Percentiles rank a stretch among this genome's conserved stretches.
Evolutionary conservation across 2,797 vertebrate species (phyloP).

Genomic region (Phylloscopus collybita): DNA sequence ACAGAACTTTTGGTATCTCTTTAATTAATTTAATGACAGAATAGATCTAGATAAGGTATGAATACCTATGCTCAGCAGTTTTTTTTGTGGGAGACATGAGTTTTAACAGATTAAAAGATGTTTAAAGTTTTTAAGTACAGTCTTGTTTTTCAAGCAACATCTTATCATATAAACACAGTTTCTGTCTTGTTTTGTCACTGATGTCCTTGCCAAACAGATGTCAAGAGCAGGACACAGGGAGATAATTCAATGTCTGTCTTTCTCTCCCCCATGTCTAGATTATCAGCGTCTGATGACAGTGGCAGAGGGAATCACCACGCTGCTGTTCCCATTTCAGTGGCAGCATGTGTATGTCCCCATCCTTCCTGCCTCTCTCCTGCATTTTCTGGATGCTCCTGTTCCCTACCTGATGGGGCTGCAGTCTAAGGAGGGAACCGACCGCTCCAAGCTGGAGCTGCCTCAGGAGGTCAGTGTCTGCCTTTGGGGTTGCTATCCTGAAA

Average conservation of each 20-base stretch:
- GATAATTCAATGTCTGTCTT: not conserved
- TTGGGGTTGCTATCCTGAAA: not conserved
- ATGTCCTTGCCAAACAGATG: not conserved
- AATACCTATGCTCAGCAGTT: not conserved
- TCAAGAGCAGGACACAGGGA: not conserved
- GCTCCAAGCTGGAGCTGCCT: slow-evolving; percentile 93
- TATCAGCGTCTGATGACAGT: slow-evolving; percentile 97
- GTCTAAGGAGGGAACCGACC: slow-evolving; percentile 90
- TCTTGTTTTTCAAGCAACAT: slow-evolving; percentile 2
- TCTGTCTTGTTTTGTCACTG: not conserved
- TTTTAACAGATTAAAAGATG: not conserved
- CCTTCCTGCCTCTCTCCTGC: slow-evolving; percentile 90
- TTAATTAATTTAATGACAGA: not conserved
- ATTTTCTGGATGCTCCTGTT: slow-evolving; percentile 96
- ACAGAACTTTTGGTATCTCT: not conserved
- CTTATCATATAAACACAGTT: not conserved
- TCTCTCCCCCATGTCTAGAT: slow-evolving; percentile 76
- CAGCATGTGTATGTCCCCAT: slow-evolving; percentile 97
- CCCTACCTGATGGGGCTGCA: slow-evolving; percentile 97
- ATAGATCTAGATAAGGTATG: not conserved
- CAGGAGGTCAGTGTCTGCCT: slow-evolving; percentile 85
- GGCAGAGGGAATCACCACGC: slow-evolving; percentile 90
- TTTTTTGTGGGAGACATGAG: not conserved
- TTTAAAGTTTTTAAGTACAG: not conserved
- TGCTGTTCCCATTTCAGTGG: slow-evolving; percentile 98